These are phyloP conservation scores for Megaleporinus macrocephalus DNA, from an alignment of 2,113 vertebrate genomes.

Conservation along the genomic window DNA sequence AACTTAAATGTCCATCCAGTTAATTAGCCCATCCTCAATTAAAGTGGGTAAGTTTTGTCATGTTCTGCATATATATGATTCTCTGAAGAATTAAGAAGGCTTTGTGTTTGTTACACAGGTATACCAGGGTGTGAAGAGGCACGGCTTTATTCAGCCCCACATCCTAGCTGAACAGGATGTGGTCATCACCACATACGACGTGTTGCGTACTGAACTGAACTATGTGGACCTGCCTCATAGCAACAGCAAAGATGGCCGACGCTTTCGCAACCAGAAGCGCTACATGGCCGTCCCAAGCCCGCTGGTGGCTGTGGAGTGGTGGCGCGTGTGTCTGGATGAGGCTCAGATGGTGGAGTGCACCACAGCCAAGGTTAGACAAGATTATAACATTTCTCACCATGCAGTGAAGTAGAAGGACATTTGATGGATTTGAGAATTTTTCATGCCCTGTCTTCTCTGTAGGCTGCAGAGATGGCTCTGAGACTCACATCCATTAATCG, in stretches of 20 bases:
- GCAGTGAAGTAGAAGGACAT: neutral
- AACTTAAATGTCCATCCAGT: too few species aligned
- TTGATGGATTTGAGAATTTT: neutral
- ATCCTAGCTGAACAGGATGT: slow-evolving; percentile 95
- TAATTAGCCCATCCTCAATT: too few species aligned
- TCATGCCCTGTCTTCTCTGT: slow-evolving; percentile 18
- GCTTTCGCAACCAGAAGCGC: slow-evolving; percentile 94
- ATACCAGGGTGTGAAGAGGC: slow-evolving; percentile 96
- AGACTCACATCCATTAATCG: slow-evolving; percentile 93
- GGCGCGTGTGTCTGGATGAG: slow-evolving; percentile 96
- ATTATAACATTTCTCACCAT: neutral
- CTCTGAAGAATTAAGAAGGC: too few species aligned
- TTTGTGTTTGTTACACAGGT: slow-evolving; percentile 74
- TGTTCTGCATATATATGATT: too few species aligned
- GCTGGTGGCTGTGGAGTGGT: slow-evolving; percentile 97
- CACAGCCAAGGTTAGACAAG: slow-evolving; percentile 95
- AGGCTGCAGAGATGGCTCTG: slow-evolving; percentile 98
- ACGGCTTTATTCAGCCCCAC: slow-evolving; percentile 95
- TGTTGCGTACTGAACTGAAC: slow-evolving; percentile 93
- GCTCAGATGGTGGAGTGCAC: slow-evolving; percentile 99
- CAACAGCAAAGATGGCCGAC: slow-evolving; percentile 93
- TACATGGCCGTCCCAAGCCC: slow-evolving; percentile 99
- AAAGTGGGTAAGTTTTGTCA: too few species aligned
- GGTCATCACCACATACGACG: slow-evolving; percentile 97
- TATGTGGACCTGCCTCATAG: slow-evolving; percentile 97